Conservation (phyloP, 1,140 invertebrate genomes). For the Tetragonula clypearis region DNA sequence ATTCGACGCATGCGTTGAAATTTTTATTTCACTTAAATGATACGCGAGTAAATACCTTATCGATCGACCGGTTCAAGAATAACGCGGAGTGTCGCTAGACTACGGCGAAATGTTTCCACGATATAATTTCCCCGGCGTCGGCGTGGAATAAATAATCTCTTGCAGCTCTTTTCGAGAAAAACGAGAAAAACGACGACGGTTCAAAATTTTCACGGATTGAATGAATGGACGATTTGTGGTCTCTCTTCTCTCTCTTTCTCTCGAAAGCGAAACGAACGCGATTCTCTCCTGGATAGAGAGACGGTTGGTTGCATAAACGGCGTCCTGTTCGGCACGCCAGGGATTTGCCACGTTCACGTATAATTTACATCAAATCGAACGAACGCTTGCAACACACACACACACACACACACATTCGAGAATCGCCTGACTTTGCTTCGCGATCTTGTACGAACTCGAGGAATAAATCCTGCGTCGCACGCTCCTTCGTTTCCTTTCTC, state of each 20-base stretch:
- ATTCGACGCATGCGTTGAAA: conserved; percentile 46
- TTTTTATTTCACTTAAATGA: conserved; percentile 49
- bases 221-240: background rate
- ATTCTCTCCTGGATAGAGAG: background rate
- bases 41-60: conserved; percentile 51
- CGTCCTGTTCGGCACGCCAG: background rate
- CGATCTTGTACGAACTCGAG: background rate
- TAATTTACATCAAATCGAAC: conserved; percentile 42
- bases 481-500: background rate
- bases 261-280: background rate
- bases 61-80: conserved; percentile 48
- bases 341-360: conserved; percentile 6
- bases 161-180: background rate
- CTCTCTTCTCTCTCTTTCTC: background rate
- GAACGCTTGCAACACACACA: conserved; percentile 13
- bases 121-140: conserved; percentile 16
- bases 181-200: background rate
- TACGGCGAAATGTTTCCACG: background rate
- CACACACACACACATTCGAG: too few species aligned
- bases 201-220: background rate
- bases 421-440: conserved; percentile 10
- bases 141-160: background rate
- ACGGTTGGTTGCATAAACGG: background rate
- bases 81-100: conserved; percentile 4
- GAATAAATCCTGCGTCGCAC: conserved; percentile 4